A percentile compares a stretch with the other conserved stretches of the same genome.
These are phyloP conservation scores for Centruroides sculpturatus DNA, from an alignment of 1,140 invertebrate genomes.

Conservation along the genomic window DNA sequence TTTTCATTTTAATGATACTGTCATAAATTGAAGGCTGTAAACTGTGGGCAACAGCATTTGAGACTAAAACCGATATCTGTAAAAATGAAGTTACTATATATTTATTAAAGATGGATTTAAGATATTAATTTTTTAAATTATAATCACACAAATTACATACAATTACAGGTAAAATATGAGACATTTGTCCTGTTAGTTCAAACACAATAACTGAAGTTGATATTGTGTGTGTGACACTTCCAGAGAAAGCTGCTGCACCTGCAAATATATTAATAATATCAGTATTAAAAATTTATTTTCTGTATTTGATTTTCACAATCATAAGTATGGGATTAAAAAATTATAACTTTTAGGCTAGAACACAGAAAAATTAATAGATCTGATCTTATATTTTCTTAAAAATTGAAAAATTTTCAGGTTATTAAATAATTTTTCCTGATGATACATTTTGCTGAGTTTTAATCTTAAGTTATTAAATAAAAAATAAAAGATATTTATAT, in stretches of 20 bases:
- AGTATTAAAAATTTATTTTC: too few relatives aligned
- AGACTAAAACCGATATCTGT: conserved; percentile 64
- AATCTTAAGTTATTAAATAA: too few relatives aligned
- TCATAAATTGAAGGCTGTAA: conserved; percentile 95
- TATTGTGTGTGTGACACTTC: conserved; percentile 78
- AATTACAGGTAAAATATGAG: conserved; percentile 92
- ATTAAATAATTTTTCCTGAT: too few relatives aligned
- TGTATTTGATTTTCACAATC: too few relatives aligned
- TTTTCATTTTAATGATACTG: conserved; percentile 93
- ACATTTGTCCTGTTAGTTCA: conserved; percentile 96
- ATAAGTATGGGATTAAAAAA: too few relatives aligned
- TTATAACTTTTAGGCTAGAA: too few relatives aligned
- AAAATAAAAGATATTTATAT: too few relatives aligned
- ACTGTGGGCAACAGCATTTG: conserved; percentile 81
- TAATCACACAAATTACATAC: not conserved
- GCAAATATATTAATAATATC: not conserved
- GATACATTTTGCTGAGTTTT: too few relatives aligned
- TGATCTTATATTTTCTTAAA: too few relatives aligned
- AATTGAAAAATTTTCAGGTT: too few relatives aligned
- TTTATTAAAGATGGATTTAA: too few relatives aligned
- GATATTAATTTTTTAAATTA: not conserved
- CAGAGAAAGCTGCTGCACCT: conserved; percentile 21
- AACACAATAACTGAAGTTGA: conserved; percentile 96
- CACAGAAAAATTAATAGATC: too few relatives aligned
- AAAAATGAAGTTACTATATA: not conserved